phyloP scores from a whole-genome alignment of 2,888 invertebrate species.

The Troilus luridus region DNA sequence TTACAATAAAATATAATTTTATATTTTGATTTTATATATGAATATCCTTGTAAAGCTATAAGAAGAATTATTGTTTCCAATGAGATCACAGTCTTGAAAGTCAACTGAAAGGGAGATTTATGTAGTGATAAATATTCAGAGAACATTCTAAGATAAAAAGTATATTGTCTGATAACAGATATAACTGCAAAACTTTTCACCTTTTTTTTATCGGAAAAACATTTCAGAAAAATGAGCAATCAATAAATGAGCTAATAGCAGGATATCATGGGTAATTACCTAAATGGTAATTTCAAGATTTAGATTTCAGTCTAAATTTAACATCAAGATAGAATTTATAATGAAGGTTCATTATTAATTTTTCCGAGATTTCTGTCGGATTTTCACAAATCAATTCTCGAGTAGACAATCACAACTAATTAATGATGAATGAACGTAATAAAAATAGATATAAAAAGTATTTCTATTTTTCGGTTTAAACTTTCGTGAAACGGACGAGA shows the following conservation, averaged over 20 bases:
- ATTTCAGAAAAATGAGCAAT: too few relatives aligned
- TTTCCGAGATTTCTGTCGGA: too few relatives aligned
- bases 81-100: neutral
- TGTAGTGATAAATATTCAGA: neutral
- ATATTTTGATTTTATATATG: neutral
- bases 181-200: neutral
- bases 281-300: too few relatives aligned
- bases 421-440: too few relatives aligned
- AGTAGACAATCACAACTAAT: too few relatives aligned
- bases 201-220: too few relatives aligned
- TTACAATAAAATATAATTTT: too few relatives aligned
- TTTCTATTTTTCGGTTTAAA: neutral
- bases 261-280: too few relatives aligned
- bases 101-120: neutral
- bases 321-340: neutral
- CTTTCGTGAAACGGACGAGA: neutral
- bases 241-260: too few relatives aligned
- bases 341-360: too few relatives aligned
- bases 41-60: neutral
- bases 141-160: neutral
- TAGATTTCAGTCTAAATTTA: too few relatives aligned
- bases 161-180: neutral
- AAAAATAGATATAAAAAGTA: neutral
- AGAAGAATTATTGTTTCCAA: neutral
- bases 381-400: too few relatives aligned